A percentile compares a stretch with the other conserved stretches of the same genome.
phyloP scores from a whole-genome alignment of 1,140 invertebrate genomes.

The Papilio machaon region DNA sequence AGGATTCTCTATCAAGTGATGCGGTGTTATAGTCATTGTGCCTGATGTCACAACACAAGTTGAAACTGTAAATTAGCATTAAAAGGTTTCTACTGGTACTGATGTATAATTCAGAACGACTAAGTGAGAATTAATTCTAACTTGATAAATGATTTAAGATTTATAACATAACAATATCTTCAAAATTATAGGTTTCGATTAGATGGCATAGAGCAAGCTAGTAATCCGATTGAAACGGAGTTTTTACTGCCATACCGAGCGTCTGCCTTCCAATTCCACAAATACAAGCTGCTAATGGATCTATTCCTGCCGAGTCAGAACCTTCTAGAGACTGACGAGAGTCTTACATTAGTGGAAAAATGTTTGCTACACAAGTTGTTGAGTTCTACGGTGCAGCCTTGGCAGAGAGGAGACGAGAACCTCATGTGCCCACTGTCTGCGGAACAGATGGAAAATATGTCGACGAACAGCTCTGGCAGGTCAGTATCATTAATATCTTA shows the following conservation, averaged over 20 bases:
- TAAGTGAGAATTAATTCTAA: not conserved
- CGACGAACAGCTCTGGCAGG: slow-evolving; percentile 57
- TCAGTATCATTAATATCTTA: slow-evolving; percentile 42
- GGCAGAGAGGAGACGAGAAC: slow-evolving; percentile 80
- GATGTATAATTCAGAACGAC: not conserved
- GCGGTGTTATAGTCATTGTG: not conserved
- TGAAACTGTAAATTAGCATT: not conserved
- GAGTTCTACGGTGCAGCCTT: slow-evolving; percentile 83
- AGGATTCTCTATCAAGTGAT: not conserved
- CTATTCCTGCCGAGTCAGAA: slow-evolving; percentile 82
- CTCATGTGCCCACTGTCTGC: slow-evolving; percentile 75
- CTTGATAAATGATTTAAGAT: no score
- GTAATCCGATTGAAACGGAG: slow-evolving; percentile 72
- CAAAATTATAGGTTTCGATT: slow-evolving; percentile 80
- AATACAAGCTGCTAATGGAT: slow-evolving; percentile 83
- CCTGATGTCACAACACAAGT: not conserved
- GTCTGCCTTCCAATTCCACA: slow-evolving; percentile 83
- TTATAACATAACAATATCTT: not conserved
- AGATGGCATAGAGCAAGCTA: slow-evolving; percentile 84
- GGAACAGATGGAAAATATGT: slow-evolving; percentile 56
- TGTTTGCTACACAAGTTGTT: slow-evolving; percentile 84
- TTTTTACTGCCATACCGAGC: slow-evolving; percentile 83
- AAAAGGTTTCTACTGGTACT: not conserved
- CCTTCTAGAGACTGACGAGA: slow-evolving; percentile 72
- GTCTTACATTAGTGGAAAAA: slow-evolving; percentile 78